phyloP scores from a whole-genome alignment of 2,888 invertebrate genomes.

The Macaria liturata region DNA sequence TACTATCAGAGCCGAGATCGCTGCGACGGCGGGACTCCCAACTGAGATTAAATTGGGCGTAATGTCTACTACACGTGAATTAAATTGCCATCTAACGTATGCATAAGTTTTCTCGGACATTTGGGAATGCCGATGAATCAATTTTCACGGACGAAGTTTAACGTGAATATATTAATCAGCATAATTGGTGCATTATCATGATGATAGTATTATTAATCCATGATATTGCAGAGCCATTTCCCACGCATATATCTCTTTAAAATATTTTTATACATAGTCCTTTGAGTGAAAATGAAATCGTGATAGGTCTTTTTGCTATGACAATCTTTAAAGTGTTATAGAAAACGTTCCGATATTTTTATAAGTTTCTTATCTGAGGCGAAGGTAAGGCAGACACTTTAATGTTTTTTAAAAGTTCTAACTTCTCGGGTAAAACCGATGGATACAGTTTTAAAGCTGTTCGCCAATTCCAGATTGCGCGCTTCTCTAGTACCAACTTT shows the following conservation, averaged over 20 bases:
- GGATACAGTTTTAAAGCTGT: conserved; percentile 66
- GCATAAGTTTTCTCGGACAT: conserved; percentile 33
- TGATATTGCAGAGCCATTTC: too few relatives aligned
- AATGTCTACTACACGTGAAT: conserved; percentile 56
- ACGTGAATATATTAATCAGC: conserved; percentile 11
- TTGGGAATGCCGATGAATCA: conserved; percentile 35
- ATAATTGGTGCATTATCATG: neutral
- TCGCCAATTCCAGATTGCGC: conserved; percentile 66
- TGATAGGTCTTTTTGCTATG: neutral
- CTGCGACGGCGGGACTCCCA: conserved; percentile 57
- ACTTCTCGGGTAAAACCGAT: conserved; percentile 51
- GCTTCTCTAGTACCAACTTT: conserved; percentile 65
- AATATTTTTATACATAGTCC: too few relatives aligned
- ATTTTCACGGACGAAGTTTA: conserved; percentile 29
- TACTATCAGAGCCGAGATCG: conserved; percentile 34
- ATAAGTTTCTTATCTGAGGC: conserved; percentile 19
- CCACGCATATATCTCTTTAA: too few relatives aligned
- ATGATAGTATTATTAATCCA: too few relatives aligned
- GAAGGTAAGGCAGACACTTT: conserved; percentile 34
- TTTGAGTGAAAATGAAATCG: too few relatives aligned
- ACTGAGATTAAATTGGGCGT: conserved; percentile 66
- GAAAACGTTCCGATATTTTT: conserved; percentile 13
- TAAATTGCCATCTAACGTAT: conserved; percentile 48
- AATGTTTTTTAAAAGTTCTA: conserved; percentile 50
- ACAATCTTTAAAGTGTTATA: neutral